Evolutionary conservation across 2,797 vertebrate species (phyloP).

Genomic region (Tenualosa thibaudeaui): DNA sequence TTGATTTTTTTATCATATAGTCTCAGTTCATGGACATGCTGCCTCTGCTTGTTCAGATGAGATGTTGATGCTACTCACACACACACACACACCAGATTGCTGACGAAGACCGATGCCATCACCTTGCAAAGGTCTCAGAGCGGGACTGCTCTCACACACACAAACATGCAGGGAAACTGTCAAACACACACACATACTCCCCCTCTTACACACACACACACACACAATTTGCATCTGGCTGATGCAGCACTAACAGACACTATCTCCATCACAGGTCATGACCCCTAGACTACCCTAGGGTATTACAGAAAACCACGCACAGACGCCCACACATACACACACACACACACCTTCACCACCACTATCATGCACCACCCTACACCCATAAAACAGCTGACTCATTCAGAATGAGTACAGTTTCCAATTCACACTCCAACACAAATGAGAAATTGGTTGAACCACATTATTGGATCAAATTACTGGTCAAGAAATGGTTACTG

Average conservation of each 20-base stretch:
- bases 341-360: background rate
- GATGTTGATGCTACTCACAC: background rate
- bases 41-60: no score
- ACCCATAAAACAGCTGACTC: background rate
- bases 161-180: background rate
- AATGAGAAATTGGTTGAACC: no score
- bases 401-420: no score
- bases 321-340: background rate
- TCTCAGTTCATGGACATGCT: background rate
- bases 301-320: background rate
- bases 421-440: no score
- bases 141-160: background rate
- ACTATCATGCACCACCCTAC: background rate
- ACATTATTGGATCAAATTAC: no score
- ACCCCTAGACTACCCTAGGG: slow-evolving; percentile 16
- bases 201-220: background rate
- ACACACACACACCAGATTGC: slow-evolving; percentile 12
- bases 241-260: background rate
- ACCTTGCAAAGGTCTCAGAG: background rate
- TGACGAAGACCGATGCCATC: slow-evolving; percentile 2
- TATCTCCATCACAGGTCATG: slow-evolving; percentile 33
- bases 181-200: background rate
- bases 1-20: no score
- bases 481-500: no score
- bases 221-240: background rate